These are phyloP conservation scores for Potamarius usumacintae DNA, from an alignment of 2,113 vertebrate species.

Conservation along the genomic window DNA sequence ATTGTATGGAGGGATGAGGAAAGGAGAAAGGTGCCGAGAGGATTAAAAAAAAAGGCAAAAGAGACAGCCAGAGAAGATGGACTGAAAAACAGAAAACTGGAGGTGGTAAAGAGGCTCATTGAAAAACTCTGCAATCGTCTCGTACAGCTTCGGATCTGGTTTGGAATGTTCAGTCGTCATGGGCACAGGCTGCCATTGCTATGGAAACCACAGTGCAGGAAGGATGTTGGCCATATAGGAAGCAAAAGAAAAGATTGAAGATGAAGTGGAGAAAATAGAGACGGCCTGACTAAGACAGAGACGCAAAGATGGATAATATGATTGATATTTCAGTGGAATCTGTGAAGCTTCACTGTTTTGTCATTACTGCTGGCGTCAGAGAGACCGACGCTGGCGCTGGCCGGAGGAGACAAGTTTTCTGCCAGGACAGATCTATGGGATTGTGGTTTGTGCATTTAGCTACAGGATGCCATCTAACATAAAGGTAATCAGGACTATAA, in stretches of 20 bases:
- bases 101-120: constrained; percentile 16
- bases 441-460: constrained; percentile 24
- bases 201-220: constrained; percentile 35
- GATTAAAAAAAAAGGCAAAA: neutral
- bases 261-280: constrained; percentile 20
- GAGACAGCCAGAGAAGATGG: neutral
- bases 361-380: constrained; percentile 12
- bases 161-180: constrained; percentile 39
- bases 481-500: constrained; percentile 33
- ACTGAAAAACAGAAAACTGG: constrained; percentile 5
- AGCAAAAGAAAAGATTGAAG: constrained; percentile 29
- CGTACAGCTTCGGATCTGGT: constrained; percentile 13
- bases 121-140: constrained; percentile 16
- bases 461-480: constrained; percentile 1
- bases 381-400: neutral
- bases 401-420: constrained; percentile 1
- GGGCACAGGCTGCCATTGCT: constrained; percentile 51
- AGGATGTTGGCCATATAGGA: constrained; percentile 19
- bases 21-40: neutral
- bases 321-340: constrained; percentile 39
- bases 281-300: constrained; percentile 41
- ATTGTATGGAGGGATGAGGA: neutral
- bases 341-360: constrained; percentile 27
- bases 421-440: constrained; percentile 6
- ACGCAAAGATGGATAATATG: constrained; percentile 44